These are phyloP conservation scores for Bemisia tabaci DNA, from an alignment of 1,140 invertebrate species.

Conservation along the genomic window DNA sequence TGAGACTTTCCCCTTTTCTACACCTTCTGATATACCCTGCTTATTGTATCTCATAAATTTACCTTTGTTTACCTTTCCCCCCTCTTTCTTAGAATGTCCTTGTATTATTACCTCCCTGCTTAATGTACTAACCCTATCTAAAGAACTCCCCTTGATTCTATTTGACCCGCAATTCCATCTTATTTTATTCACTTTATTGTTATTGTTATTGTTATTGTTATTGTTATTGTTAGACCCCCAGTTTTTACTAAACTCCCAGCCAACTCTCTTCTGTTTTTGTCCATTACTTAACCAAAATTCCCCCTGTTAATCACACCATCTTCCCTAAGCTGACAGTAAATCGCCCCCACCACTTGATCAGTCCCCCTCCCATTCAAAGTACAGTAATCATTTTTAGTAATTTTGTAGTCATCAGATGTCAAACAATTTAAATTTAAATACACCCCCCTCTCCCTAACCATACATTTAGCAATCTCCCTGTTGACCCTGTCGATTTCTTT, in stretches of 20 bases:
- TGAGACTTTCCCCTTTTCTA: neutral
- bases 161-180: too few species aligned
- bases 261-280: neutral
- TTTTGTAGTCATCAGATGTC: neutral
- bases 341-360: neutral
- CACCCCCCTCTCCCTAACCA: neutral
- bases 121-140: too few species aligned
- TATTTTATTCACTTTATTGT: too few species aligned
- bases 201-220: too few species aligned
- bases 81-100: too few species aligned
- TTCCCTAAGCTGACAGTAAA: too few species aligned
- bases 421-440: neutral
- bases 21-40: too few species aligned
- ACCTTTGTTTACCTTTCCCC: too few species aligned
- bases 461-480: neutral
- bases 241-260: neutral
- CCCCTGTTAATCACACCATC: neutral
- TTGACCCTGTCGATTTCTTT: neutral
- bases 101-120: too few species aligned
- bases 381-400: neutral
- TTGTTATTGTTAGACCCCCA: too few species aligned
- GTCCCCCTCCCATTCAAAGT: neutral
- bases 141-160: too few species aligned
- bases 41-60: too few species aligned
- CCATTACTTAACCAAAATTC: neutral